Conservation (phyloP, 2,113 vertebrate species). For the Trachemys scripta region DNA sequence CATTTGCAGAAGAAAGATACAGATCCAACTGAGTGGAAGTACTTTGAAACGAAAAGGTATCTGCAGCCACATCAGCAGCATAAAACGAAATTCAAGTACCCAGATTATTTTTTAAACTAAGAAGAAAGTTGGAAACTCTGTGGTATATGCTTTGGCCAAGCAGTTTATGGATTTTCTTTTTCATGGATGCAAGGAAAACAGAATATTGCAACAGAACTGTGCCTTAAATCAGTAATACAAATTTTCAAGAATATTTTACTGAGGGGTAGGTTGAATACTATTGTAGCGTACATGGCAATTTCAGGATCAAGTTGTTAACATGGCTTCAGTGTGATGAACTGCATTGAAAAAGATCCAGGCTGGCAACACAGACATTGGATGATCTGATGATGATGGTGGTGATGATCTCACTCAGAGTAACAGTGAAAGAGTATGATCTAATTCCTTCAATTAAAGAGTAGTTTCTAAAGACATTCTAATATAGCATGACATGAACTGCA, state of each 20-base stretch:
- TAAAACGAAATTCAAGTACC: slow-evolving; percentile 34
- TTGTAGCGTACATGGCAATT: not conserved
- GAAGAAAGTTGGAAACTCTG: slow-evolving; percentile 36
- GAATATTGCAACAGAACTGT: not conserved
- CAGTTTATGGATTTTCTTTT: not conserved
- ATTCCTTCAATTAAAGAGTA: not conserved
- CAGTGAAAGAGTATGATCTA: not conserved
- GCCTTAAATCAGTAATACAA: not conserved
- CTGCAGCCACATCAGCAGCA: slow-evolving; percentile 31
- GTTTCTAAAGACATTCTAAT: not conserved
- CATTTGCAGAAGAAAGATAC: slow-evolving; percentile 65
- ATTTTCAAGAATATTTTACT: not conserved
- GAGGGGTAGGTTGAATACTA: not conserved
- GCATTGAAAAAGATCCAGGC: not conserved
- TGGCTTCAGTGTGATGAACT: not conserved
- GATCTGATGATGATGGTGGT: not conserved
- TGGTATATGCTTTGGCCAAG: not conserved
- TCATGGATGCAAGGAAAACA: not conserved
- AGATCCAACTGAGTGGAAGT: slow-evolving; percentile 68
- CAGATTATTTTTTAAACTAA: slow-evolving; percentile 26
- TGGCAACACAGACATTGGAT: not conserved
- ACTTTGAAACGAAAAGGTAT: slow-evolving; percentile 47
- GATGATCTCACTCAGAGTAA: not conserved
- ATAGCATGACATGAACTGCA: not conserved
- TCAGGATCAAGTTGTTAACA: not conserved